These are phyloP conservation scores for Heterotilapia buettikoferi DNA, from an alignment of 2,113 vertebrate genomes.

Conservation along the genomic window DNA sequence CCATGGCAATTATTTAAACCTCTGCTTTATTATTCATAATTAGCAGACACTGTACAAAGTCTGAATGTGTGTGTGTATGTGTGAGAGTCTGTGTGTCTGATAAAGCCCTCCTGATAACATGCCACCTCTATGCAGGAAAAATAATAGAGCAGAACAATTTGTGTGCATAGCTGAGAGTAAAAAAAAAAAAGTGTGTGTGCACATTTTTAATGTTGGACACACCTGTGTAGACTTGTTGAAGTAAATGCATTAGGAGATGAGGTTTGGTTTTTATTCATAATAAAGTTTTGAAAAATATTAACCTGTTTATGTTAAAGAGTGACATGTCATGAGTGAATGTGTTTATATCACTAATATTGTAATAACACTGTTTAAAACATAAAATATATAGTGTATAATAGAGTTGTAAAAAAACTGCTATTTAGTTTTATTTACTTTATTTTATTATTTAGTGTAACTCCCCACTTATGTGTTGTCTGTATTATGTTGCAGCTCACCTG, in stretches of 20 bases:
- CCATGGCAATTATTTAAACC: conserved; percentile 67
- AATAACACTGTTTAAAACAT: not conserved
- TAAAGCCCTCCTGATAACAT: conserved; percentile 9
- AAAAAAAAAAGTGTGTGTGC: not conserved
- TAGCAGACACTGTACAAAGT: conserved; percentile 38
- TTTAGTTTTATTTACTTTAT: too few relatives aligned
- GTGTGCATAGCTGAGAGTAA: not conserved
- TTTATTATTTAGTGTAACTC: not conserved
- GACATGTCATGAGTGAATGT: not conserved
- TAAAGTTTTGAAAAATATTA: too few relatives aligned
- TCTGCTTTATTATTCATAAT: conserved; percentile 73
- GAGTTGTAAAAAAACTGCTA: not conserved
- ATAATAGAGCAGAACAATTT: conserved; percentile 24
- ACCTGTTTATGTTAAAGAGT: not conserved
- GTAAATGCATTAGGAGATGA: not conserved
- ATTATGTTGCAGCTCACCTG: not conserved
- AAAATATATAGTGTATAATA: not conserved
- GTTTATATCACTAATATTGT: not conserved
- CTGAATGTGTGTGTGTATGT: not conserved
- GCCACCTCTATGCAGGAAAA: not conserved
- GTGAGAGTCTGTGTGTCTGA: not conserved
- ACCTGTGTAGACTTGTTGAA: not conserved
- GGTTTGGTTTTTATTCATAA: not conserved
- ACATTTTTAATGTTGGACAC: not conserved
- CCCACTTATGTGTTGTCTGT: not conserved